Percentiles rank a stretch among this genome's conserved stretches.
These are phyloP conservation scores for Lamproptera curius DNA, from an alignment of 2,888 invertebrate genomes.

Conservation along the genomic window DNA sequence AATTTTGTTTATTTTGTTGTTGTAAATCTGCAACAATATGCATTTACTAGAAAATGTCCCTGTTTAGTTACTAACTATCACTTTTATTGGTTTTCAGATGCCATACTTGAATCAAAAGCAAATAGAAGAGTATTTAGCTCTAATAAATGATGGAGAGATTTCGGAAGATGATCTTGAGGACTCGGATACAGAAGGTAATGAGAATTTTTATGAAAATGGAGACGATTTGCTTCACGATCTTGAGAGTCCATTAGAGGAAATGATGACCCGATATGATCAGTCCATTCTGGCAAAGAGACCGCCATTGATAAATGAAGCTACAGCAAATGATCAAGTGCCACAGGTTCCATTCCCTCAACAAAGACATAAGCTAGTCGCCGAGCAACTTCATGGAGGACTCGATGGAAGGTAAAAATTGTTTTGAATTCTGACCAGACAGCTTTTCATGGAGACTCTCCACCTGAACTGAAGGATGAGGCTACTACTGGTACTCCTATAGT, in stretches of 20 bases:
- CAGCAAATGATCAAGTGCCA: constrained; percentile 32
- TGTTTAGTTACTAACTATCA: constrained; percentile 29
- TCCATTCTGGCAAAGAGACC: constrained; percentile 32
- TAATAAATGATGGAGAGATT: constrained; percentile 33
- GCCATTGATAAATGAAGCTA: constrained; percentile 33
- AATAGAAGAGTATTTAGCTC: constrained; percentile 37
- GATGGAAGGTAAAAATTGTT: constrained; percentile 35
- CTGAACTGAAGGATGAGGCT: constrained; percentile 37
- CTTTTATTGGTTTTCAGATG: constrained; percentile 32
- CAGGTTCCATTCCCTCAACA: constrained; percentile 34
- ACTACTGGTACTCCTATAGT: too few species aligned
- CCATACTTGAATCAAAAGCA: constrained; percentile 33
- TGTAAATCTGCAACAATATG: constrained; percentile 29
- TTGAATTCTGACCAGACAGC: constrained; percentile 38
- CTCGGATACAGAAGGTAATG: constrained; percentile 34
- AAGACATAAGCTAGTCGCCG: constrained; percentile 37
- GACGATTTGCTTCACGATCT: constrained; percentile 35
- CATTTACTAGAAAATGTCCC: constrained; percentile 22
- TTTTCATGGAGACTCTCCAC: constrained; percentile 37
- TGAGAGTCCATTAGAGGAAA: constrained; percentile 34
- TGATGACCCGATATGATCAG: constrained; percentile 32
- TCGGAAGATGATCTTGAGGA: constrained; percentile 38
- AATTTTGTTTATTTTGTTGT: constrained; percentile 29
- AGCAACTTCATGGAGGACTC: constrained; percentile 35
- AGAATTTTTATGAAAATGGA: constrained; percentile 35